phyloP scores from a whole-genome alignment of 2,888 invertebrate genomes.

The Andricus quercusramuli region DNA sequence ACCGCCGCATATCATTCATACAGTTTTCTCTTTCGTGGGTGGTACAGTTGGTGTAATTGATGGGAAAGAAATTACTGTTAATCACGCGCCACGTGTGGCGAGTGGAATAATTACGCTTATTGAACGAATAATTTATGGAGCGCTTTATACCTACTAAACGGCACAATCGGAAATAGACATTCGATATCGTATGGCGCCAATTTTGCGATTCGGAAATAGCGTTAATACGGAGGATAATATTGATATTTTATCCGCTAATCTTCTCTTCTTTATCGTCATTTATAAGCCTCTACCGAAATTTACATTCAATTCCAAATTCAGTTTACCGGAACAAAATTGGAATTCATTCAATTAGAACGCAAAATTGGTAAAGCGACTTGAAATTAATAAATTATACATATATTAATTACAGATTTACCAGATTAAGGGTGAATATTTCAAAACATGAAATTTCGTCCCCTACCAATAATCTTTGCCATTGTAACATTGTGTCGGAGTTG shows the following conservation, averaged over 20 bases:
- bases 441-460: constrained; percentile 68
- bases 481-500: constrained; percentile 70
- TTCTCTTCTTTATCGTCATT: constrained; percentile 6
- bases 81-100: constrained; percentile 40
- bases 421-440: constrained; percentile 25
- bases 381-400: background rate
- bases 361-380: background rate
- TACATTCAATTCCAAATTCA: constrained; percentile 1
- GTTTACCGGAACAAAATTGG: background rate
- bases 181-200: constrained; percentile 37
- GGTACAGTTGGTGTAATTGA: constrained; percentile 26
- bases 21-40: background rate
- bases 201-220: constrained; percentile 22
- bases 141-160: constrained; percentile 40
- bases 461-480: constrained; percentile 69
- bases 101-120: constrained; percentile 42
- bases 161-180: constrained; percentile 39
- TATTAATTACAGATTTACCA: constrained; percentile 2
- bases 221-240: constrained; percentile 17
- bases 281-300: constrained; percentile 36
- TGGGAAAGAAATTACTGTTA: constrained; percentile 42
- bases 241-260: constrained; percentile 15
- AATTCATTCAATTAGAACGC: background rate
- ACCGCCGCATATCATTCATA: constrained; percentile 19
- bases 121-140: constrained; percentile 38